phyloP scores from a whole-genome alignment of 2,797 vertebrate species.

The Diplodus puntazzo region DNA sequence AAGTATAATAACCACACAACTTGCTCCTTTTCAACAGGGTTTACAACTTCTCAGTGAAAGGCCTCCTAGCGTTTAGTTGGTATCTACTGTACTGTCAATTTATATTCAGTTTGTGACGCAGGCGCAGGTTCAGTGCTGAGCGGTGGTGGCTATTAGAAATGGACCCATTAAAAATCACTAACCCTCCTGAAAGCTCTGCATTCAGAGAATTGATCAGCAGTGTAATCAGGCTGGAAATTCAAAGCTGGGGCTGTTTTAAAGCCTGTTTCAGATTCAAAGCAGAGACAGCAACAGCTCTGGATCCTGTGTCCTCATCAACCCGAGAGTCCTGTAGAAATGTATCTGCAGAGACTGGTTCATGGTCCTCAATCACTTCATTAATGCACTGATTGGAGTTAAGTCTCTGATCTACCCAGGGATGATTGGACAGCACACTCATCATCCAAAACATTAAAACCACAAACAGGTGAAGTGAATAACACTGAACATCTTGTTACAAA shows the following conservation, averaged over 20 bases:
- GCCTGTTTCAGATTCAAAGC: constrained; percentile 33
- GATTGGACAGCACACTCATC: neutral
- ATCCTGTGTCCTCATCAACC: constrained; percentile 13
- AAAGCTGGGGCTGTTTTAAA: constrained; percentile 45
- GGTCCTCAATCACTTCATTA: neutral
- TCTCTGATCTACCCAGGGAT: neutral
- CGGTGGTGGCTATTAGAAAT: neutral
- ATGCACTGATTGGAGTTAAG: neutral
- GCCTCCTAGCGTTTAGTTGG: neutral
- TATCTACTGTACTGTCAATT: neutral
- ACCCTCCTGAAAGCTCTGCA: constrained; percentile 21
- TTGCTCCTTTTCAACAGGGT: neutral
- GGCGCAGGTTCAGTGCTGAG: constrained; percentile 2
- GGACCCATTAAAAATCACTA: constrained; percentile 23
- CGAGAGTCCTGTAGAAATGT: neutral
- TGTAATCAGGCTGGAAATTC: constrained; percentile 24
- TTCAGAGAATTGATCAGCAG: constrained; percentile 7
- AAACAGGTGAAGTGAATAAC: too few species aligned
- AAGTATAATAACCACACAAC: neutral
- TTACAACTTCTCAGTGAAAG: neutral
- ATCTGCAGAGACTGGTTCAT: neutral
- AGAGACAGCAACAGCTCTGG: constrained; percentile 1
- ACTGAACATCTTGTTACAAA: too few species aligned
- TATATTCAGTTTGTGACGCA: neutral
- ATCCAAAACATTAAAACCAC: too few species aligned